A percentile compares a stretch with the other conserved stretches of the same genome.
phyloP scores from a whole-genome alignment of 2,797 vertebrate species.

The Prionace glauca region DNA sequence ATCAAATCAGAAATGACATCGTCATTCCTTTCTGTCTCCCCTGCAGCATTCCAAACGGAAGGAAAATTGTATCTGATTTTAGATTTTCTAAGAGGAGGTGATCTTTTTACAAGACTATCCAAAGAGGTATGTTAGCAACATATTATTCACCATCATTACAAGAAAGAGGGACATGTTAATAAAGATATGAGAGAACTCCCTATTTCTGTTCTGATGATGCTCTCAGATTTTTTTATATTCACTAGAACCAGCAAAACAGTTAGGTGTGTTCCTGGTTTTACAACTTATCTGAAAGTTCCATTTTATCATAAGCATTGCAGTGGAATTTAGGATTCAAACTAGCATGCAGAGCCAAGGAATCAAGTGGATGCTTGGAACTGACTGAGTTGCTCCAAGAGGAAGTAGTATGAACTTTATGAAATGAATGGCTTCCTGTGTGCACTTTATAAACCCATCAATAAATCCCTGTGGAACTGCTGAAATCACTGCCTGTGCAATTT shows the following conservation, averaged over 20 bases:
- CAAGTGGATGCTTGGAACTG: no score
- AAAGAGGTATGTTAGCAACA: conserved; percentile 72
- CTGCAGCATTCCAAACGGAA: conserved; percentile 79
- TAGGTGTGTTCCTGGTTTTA: background rate
- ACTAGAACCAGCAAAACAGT: background rate
- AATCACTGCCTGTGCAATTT: background rate
- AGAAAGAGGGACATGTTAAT: background rate
- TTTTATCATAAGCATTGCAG: background rate
- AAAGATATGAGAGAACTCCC: background rate
- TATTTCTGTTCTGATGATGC: background rate
- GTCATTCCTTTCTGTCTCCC: conserved; percentile 48
- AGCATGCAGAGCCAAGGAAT: background rate
- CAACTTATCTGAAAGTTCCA: background rate
- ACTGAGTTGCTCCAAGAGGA: no score
- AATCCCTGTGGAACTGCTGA: background rate
- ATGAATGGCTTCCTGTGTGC: no score
- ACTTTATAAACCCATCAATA: no score
- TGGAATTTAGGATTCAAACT: background rate
- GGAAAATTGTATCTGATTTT: conserved; percentile 95
- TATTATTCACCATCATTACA: background rate
- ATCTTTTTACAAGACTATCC: conserved; percentile 92
- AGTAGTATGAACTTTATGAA: no score
- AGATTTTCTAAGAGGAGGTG: conserved; percentile 90
- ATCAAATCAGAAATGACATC: background rate
- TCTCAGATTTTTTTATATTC: background rate